phyloP scores from a whole-genome alignment of 2,797 vertebrate genomes.

The Lagodon rhomboides region DNA sequence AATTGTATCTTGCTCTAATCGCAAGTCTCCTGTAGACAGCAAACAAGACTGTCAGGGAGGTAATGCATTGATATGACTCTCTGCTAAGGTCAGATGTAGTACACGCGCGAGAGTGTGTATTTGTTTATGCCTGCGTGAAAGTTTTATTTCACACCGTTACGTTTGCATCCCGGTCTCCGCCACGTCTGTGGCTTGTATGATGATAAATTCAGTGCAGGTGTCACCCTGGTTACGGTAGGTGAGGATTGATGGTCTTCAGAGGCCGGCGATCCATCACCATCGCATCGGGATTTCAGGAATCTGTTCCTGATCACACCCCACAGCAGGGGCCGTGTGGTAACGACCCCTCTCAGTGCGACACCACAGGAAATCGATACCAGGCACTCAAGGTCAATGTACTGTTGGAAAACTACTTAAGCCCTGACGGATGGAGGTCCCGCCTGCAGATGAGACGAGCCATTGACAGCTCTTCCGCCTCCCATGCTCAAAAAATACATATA shows the following conservation, averaged over 20 bases:
- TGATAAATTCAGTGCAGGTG: slow-evolving; percentile 95
- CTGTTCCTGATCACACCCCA: slow-evolving; percentile 95
- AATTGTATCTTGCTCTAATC: slow-evolving; percentile 63
- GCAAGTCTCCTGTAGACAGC: slow-evolving; percentile 46
- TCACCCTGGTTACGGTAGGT: slow-evolving; percentile 87
- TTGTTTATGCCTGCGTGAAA: slow-evolving; percentile 52
- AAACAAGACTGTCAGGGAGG: slow-evolving; percentile 31
- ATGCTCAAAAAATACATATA: slow-evolving; percentile 45
- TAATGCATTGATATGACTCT: slow-evolving; percentile 34
- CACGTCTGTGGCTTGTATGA: slow-evolving; percentile 84
- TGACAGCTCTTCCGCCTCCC: slow-evolving; percentile 84
- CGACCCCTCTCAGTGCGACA: slow-evolving; percentile 91
- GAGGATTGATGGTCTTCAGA: slow-evolving; percentile 94
- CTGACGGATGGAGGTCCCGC: slow-evolving; percentile 92
- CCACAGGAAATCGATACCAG: slow-evolving; percentile 98
- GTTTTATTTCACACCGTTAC: slow-evolving; percentile 70
- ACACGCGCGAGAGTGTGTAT: slow-evolving; percentile 49
- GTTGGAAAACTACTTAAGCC: slow-evolving; percentile 98
- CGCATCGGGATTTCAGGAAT: slow-evolving; percentile 95
- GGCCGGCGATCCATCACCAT: slow-evolving; percentile 92
- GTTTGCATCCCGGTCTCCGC: slow-evolving; percentile 50
- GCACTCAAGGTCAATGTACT: slow-evolving; percentile 99
- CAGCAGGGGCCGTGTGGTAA: slow-evolving; percentile 91
- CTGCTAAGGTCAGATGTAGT: slow-evolving; percentile 57
- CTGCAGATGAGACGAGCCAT: slow-evolving; percentile 89